Evolutionary conservation across 2,113 vertebrate genomes (phyloP), one percentile per base, ranked within the genome.

Genomic region (Jacana jacana): DNA sequence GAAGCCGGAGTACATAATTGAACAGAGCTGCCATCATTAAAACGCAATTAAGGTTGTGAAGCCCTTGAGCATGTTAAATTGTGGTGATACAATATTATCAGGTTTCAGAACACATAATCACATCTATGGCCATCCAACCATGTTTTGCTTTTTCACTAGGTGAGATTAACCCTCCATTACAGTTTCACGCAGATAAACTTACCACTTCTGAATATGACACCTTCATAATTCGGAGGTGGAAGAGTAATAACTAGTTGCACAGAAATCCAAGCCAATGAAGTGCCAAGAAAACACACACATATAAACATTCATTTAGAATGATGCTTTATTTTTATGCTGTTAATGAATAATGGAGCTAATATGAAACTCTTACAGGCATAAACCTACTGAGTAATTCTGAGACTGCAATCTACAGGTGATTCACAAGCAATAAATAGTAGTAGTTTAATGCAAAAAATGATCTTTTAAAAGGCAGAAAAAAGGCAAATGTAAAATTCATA

Each of bases 331-430:
- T 81, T 69, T 60, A 40, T n/a, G 3, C 52, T 94, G 12, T 71
- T 93, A 89, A 57, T 93, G 88, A 94, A 95, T 90, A 93, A 96
- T 80, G 63, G 65, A 92, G 35, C 19, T 39, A 95, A 92, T 93
- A 82, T 8, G 65, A 91, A 91, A 89, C 76, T 85, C 63, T 88
- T 92, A 94, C 81, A 95, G 73, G 73, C 40, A 84, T 79, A 93
- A 92, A 79, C 57, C 49, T 79, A 81, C 24, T 93, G 75, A 94
- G 78, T 86, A 93, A 88, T 84, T 95, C 77, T 94, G 69, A 81
- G 75, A 61, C 31, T 58, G 72, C 68, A 88, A 86, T 84, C 80
- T 92, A 84, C 69, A 79, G 48, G 65, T 86, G 69, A 69, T 44
- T 95, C 9, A 23, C 52, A 90, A 89, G 76, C 51, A 81, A 46